Evolutionary conservation across 2,888 invertebrate genomes (phyloP), one percentile per base, ranked within the genome.

Genomic region (Ligdia adustata): DNA sequence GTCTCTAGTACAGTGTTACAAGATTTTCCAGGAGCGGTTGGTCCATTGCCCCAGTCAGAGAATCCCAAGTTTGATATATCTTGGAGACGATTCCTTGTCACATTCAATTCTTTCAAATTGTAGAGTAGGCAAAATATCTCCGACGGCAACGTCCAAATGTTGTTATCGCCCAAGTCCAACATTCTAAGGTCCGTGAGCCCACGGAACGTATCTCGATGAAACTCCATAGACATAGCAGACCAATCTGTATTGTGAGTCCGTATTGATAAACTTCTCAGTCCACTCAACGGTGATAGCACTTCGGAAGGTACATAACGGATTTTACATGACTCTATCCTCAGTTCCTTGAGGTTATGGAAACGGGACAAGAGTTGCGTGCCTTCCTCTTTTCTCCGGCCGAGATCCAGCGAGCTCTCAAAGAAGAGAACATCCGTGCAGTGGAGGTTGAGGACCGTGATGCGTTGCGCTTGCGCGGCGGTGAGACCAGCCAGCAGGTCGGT

Each of bases 211-310:
- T 94, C 94, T 27, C 93, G 90, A 66, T 94, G 93, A 52, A 95
- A 90, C 64, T 95, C 95, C 84, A 95, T 91, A 13, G 94, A 94
- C 93, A 95, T 94, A 11, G 94, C 93, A 7, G 95, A 94, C 95
- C 95, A 95, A 70, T 95, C 95, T 15, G 94, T 93, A 74, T 95
- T 95, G 73, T 94, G 94, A 9, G 95, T 95, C 33, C 94, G 91
- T 58, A 96, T 82, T 16, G 93, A 92, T 38, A 96, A 82, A 54
- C 91, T 91, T 37, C 93, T 89, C 14, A 96, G 82, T 64, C 94
- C 93, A 62, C 92, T 92, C 20, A 95, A 87, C 34, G 93, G 92
- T 14, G 93, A 89, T 62, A 96, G 89, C 35, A 94, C 93, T 26
- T 93, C 93, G 16, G 93, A 92, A 2, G 95, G 94, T 46, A 96